These are phyloP conservation scores for Tympanuchus pallidicinctus DNA, from an alignment of 2,113 vertebrate species.

Conservation along the genomic window DNA sequence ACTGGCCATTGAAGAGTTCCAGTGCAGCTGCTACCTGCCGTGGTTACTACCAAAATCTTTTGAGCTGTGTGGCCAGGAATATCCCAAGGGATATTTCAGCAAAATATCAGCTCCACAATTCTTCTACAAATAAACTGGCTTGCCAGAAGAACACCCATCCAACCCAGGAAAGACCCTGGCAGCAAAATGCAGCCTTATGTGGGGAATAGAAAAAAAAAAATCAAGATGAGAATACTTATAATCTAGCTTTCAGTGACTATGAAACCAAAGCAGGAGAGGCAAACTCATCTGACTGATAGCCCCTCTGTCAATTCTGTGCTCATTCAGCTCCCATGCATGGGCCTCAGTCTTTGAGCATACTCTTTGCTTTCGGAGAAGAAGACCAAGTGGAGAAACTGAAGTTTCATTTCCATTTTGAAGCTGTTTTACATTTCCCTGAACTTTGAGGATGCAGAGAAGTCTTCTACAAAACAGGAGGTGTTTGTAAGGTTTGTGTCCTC, in stretches of 20 bases:
- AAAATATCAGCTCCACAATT: not conserved
- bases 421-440: not conserved
- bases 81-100: not conserved
- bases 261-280: not conserved
- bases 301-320: not conserved
- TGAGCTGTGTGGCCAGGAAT: not conserved
- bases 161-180: not conserved
- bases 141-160: not conserved
- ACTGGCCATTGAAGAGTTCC: not conserved
- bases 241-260: not conserved
- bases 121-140: not conserved
- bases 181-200: not conserved
- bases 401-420: not conserved
- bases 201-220: not conserved
- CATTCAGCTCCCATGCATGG: not conserved
- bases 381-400: not conserved
- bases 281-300: not conserved
- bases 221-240: not conserved
- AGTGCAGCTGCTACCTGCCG: not conserved
- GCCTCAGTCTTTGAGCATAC: not conserved
- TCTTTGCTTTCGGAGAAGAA: not conserved
- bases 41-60: not conserved
- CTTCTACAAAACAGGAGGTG: not conserved
- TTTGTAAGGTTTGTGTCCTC: not conserved
- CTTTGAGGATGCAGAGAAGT: not conserved